Evolutionary conservation across 2,888 invertebrate species (phyloP).

Genomic region (Hyposoter didymator): DNA sequence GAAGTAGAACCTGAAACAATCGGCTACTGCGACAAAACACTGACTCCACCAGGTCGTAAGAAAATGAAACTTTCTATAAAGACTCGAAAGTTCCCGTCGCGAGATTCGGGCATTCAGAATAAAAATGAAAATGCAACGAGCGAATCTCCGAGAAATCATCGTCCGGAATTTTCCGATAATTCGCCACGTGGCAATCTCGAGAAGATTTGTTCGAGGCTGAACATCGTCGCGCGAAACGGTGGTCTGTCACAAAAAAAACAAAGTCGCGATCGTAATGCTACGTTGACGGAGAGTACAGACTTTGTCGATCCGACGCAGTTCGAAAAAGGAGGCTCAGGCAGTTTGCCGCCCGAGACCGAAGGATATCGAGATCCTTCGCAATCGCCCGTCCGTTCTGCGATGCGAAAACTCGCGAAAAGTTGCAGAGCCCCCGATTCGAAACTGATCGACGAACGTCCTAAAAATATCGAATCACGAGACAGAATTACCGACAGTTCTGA

Average conservation of each 20-base stretch:
- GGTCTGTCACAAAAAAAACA: not conserved
- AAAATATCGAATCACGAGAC: not conserved
- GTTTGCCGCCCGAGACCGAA: not conserved
- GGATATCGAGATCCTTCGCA: conserved; percentile 21
- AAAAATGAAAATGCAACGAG: not conserved
- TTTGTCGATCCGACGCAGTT: conserved; percentile 6
- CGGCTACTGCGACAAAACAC: not conserved
- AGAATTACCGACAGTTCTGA: conserved; percentile 14
- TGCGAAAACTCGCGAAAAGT: not conserved
- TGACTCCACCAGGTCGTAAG: conserved; percentile 22
- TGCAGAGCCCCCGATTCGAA: not conserved
- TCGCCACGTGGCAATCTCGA: not conserved
- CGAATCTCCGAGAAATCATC: not conserved
- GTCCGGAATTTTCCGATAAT: not conserved
- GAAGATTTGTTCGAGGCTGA: not conserved
- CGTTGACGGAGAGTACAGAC: not conserved
- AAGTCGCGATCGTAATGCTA: not conserved
- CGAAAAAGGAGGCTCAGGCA: not conserved
- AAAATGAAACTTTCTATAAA: not conserved
- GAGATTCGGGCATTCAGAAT: not conserved
- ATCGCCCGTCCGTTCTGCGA: not conserved
- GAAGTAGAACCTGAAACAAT: not conserved
- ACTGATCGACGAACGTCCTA: not conserved
- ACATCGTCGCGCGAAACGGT: too few relatives aligned
- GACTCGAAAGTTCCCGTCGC: not conserved